phyloP scores from a whole-genome alignment of 1,140 invertebrate genomes.

The Oryctes rhinoceros region DNA sequence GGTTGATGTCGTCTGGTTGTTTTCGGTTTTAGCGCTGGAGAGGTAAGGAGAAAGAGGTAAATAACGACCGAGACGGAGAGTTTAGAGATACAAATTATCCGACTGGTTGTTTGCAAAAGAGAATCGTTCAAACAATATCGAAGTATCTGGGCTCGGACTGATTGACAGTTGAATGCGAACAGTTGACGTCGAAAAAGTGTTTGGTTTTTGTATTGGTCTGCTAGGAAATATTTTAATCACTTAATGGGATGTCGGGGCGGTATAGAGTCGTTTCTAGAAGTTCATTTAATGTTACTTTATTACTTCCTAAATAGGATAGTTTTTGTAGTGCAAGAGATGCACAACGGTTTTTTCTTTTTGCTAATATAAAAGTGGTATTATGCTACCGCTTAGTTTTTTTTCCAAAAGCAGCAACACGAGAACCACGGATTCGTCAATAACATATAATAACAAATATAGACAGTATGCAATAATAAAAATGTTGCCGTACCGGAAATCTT shows the following conservation, averaged over 20 bases:
- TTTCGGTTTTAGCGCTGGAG: background rate
- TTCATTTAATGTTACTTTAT: background rate
- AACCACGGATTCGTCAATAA: too few species aligned
- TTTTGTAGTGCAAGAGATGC: too few species aligned
- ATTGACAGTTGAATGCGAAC: constrained; percentile 35
- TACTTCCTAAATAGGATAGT: too few species aligned
- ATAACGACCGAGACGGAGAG: constrained; percentile 22
- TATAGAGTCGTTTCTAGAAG: background rate
- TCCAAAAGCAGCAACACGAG: too few species aligned
- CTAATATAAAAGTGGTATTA: too few species aligned
- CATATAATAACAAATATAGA: too few species aligned
- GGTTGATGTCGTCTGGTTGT: background rate
- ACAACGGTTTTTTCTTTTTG: too few species aligned
- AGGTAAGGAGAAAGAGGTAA: background rate
- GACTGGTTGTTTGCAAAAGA: constrained; percentile 32
- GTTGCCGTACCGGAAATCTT: too few species aligned
- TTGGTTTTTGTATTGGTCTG: constrained; percentile 33
- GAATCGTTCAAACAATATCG: constrained; percentile 35
- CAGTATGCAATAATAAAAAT: too few species aligned
- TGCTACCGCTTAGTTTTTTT: too few species aligned
- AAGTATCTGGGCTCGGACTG: constrained; percentile 2
- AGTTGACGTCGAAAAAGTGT: constrained; percentile 31
- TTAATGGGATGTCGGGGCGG: background rate
- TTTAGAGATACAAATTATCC: constrained; percentile 34
- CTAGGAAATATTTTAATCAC: constrained; percentile 2